These are phyloP conservation scores for Sminthopsis crassicaudata DNA, from an alignment of 2,113 vertebrate species.

Conservation along the genomic window DNA sequence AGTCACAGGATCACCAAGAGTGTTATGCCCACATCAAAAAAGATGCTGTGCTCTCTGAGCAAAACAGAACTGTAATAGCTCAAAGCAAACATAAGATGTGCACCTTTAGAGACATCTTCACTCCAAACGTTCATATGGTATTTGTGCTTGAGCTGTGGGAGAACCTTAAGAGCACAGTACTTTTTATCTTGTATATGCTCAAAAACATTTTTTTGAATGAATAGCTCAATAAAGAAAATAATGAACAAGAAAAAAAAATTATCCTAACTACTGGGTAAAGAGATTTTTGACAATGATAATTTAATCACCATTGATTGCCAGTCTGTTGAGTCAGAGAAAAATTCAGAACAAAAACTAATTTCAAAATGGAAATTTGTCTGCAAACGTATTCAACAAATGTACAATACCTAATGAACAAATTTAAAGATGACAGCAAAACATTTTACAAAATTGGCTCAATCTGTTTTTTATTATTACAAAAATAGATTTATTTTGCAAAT, in stretches of 20 bases:
- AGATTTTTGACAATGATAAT: conserved; percentile 1
- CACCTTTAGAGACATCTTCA: too few species aligned
- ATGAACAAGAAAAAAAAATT: not conserved
- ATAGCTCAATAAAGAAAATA: not conserved
- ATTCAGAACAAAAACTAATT: not conserved
- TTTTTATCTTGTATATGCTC: not conserved
- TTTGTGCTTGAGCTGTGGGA: too few species aligned
- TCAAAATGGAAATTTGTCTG: conserved; percentile 22
- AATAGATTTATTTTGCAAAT: not conserved
- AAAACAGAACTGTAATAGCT: too few species aligned
- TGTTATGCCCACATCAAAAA: too few species aligned
- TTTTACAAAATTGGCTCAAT: not conserved
- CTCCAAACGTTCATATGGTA: too few species aligned
- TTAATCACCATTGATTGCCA: not conserved
- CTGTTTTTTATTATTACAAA: not conserved
- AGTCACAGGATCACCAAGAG: not conserved
- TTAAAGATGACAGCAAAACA: not conserved
- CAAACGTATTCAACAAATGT: not conserved
- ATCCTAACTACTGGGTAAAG: not conserved
- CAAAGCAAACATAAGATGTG: too few species aligned
- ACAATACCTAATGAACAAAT: not conserved
- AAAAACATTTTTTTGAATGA: not conserved
- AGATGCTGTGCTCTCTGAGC: too few species aligned
- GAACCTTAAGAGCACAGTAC: not conserved
- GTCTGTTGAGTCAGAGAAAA: conserved; percentile 26